Evolutionary conservation across 2,888 invertebrate genomes (phyloP), one percentile per base, ranked within the genome.

Genomic region (Drosophila emarginata): DNA sequence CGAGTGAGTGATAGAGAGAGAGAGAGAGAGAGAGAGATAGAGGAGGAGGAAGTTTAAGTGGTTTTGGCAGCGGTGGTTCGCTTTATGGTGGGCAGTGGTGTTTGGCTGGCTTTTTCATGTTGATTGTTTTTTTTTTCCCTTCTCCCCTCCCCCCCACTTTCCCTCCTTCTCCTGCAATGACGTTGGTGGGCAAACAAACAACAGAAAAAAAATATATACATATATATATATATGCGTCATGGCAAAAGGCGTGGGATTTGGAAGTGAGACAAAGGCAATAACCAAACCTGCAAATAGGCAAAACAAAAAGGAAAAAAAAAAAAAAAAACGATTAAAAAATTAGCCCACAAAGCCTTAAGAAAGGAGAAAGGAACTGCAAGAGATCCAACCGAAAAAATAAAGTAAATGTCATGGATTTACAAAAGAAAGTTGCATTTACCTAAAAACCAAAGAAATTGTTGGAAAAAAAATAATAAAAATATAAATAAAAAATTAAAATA

Each of bases 171-270:
- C 32, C 32, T 11, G 32, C 32, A 23, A 58, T 58, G 58, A 58
- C 58, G 58, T 58, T 50, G 71, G 61, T 26, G 54, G 54, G 54
- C 57, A 69, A 45, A 45, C 45, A 32, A 51, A 61, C 28, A 51
- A 39, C 61, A 59, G 28, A 37, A 36, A 50, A 67, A 66, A 60
- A 14, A 26, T 15, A n/a, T n/a, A n/a, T n/a, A n/a, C n/a, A n/a
- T n/a, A n/a, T n/a, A 39, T 28, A 53, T 28, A 52, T 28, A 56
- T 37, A 57, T 72, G 72, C 72, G 72, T 72, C 72, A 72, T 45
- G 45, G 37, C 57, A 52, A 40, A 40, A 64, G 57, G 72, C 71
- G 71, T 71, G 71, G 71, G 71, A 57, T 36, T 57, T 26, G 23
- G n/a, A 45, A 18, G 45, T 21, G 45, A 54, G 36, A 54, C 28